phyloP scores from a whole-genome alignment of 2,888 invertebrate species.

The Diadegma fenestrale region DNA sequence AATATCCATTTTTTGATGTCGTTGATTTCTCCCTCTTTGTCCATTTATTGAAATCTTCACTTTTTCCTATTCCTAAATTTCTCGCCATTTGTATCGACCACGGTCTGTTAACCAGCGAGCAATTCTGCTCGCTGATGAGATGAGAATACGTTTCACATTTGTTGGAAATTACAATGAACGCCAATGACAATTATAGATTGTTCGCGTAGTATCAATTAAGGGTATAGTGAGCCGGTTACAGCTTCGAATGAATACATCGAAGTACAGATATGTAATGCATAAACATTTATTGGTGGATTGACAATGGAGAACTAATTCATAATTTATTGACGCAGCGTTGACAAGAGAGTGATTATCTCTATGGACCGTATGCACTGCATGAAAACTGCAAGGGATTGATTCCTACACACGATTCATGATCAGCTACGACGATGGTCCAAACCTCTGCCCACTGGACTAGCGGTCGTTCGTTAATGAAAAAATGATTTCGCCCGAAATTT shows the following conservation, averaged over 20 bases:
- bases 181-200: constrained; percentile 73
- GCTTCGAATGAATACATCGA: not conserved
- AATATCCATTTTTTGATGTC: too few species aligned
- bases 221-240: constrained; percentile 70
- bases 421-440: not conserved
- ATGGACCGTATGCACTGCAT: not conserved
- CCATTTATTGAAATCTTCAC: not conserved
- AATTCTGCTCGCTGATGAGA: too few species aligned
- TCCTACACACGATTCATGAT: constrained; percentile 57
- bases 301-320: constrained; percentile 72
- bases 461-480: not conserved
- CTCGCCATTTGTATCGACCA: not conserved
- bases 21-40: not conserved
- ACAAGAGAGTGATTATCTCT: constrained; percentile 19
- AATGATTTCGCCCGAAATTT: not conserved
- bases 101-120: constrained; percentile 30
- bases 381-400: constrained; percentile 28
- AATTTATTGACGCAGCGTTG: constrained; percentile 51
- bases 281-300: constrained; percentile 48
- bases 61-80: not conserved
- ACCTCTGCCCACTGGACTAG: too few species aligned
- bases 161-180: constrained; percentile 71
- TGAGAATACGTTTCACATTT: constrained; percentile 38
- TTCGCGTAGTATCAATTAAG: constrained; percentile 76
- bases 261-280: not conserved